A percentile compares a stretch with the other conserved stretches of the same genome.
Conservation (phyloP, 30 jellyfish, hydroid and myxozoan genomes). For the Rhopilema esculentum region DNA sequence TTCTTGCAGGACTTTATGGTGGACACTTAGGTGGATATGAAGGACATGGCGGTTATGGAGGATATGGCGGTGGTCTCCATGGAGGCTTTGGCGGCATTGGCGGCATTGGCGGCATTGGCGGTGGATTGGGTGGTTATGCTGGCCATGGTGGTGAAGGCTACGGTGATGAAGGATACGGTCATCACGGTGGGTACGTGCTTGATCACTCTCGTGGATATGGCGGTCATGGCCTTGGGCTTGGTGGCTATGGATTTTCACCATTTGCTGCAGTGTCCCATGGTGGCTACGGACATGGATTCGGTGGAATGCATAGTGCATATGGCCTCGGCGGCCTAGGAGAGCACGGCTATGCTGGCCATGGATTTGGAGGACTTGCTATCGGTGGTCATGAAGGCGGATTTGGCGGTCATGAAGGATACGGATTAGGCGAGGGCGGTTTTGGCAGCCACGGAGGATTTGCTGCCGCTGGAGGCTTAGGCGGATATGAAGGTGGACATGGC, state of each 20-base stretch:
- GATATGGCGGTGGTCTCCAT: conserved; percentile 54
- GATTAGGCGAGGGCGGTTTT: conserved; percentile 38
- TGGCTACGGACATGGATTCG: conserved; percentile 67
- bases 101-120: conserved; percentile 67
- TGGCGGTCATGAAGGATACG: conserved; percentile 74
- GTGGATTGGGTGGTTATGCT: conserved; percentile 51
- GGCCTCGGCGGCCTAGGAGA: conserved; percentile 45
- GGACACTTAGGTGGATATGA: conserved; percentile 16
- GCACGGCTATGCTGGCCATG: conserved; percentile 59
- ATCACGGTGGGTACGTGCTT: conserved; percentile 61
- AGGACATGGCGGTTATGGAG: conserved; percentile 65
- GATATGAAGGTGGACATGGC: conserved; percentile 51
- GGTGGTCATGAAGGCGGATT: conserved; percentile 70
- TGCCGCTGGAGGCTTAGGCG: conserved; percentile 62
- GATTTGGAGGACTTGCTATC: conserved; percentile 35
- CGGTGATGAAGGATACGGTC: conserved; percentile 74
- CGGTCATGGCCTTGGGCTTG: conserved; percentile 58
- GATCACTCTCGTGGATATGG: conserved; percentile 45
- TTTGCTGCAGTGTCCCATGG: conserved; percentile 48
- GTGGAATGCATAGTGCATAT: conserved; percentile 22
- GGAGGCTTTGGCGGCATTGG: conserved; percentile 58
- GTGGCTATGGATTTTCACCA: conserved; percentile 58
- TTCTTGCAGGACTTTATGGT: conserved; percentile 8
- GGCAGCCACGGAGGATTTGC: conserved; percentile 62
- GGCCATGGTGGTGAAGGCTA: conserved; percentile 29